A percentile compares a stretch with the other conserved stretches of the same genome.
These are phyloP conservation scores for Venustaconcha ellipsiformis DNA, from an alignment of 1,140 invertebrate genomes.

Conservation along the genomic window DNA sequence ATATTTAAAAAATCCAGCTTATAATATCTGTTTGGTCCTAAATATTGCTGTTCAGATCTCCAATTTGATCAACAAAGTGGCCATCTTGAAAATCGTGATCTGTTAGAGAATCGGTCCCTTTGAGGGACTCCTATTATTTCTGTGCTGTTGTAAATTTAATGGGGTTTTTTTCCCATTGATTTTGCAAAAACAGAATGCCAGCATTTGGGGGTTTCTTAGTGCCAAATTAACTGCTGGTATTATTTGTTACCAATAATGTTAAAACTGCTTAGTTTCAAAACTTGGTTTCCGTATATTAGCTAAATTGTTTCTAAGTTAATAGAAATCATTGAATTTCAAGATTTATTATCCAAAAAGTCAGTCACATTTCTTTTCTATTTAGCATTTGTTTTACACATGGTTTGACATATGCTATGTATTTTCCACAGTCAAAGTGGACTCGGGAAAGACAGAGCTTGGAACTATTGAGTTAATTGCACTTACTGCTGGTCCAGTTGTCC, in stretches of 20 bases:
- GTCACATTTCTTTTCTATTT: background rate
- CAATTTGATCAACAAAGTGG: no score
- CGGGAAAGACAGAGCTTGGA: constrained; percentile 26
- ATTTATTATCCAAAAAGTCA: background rate
- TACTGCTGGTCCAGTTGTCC: constrained; percentile 18
- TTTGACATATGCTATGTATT: background rate
- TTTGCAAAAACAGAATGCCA: no score
- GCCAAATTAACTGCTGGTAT: background rate
- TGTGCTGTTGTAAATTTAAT: no score
- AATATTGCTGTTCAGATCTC: no score
- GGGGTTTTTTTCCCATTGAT: no score
- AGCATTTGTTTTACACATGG: background rate
- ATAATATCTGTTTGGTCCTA: no score
- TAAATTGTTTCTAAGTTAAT: background rate
- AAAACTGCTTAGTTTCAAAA: background rate
- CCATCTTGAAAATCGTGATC: no score
- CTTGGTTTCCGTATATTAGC: background rate
- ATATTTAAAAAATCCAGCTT: no score
- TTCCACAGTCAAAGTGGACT: constrained; percentile 18
- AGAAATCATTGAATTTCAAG: background rate
- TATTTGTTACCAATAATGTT: background rate
- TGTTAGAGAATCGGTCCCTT: no score
- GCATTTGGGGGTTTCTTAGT: background rate
- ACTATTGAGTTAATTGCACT: constrained; percentile 20
- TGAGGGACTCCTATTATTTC: no score